A percentile compares a stretch with the other conserved stretches of the same genome.
Conservation (phyloP, 2,113 vertebrate species). For the Porphyrio hochstetteri region DNA sequence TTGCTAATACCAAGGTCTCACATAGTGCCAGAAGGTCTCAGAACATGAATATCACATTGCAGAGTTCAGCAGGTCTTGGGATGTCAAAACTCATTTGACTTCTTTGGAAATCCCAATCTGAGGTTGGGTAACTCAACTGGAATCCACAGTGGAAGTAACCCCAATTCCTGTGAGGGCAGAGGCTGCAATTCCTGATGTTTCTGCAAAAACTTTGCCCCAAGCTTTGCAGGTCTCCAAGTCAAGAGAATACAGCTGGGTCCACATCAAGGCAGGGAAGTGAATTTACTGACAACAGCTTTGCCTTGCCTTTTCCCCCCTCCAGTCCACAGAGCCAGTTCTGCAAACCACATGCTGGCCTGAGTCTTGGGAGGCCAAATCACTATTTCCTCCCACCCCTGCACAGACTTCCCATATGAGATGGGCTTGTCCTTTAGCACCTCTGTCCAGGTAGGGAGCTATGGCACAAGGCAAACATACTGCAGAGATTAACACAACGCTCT, state of each 20-base stretch:
- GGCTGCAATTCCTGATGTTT: not conserved
- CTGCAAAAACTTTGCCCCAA: not conserved
- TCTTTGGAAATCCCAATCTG: rapidly evolving
- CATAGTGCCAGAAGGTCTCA: not conserved
- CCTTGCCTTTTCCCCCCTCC: not conserved
- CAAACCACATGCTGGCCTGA: slow-evolving; percentile 40
- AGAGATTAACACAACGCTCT: not conserved
- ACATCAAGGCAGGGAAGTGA: not conserved
- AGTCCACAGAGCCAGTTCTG: slow-evolving; percentile 7
- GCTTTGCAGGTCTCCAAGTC: not conserved
- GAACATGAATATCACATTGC: not conserved
- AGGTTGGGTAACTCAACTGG: not conserved
- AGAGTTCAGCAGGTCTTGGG: not conserved
- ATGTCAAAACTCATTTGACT: not conserved
- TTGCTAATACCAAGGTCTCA: not conserved
- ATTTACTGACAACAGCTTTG: slow-evolving; percentile 37
- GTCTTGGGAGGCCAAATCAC: not conserved
- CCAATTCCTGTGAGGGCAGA: rapidly evolving
- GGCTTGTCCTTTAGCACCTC: not conserved
- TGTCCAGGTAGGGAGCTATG: slow-evolving; percentile 13
- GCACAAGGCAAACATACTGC: not conserved
- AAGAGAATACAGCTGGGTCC: not conserved
- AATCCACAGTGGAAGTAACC: not conserved
- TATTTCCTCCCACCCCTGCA: not conserved
- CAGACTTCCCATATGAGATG: not conserved